Base-by-base conservation (phyloP, 2,888 invertebrate species). In the Cotesia congregata region DNA sequence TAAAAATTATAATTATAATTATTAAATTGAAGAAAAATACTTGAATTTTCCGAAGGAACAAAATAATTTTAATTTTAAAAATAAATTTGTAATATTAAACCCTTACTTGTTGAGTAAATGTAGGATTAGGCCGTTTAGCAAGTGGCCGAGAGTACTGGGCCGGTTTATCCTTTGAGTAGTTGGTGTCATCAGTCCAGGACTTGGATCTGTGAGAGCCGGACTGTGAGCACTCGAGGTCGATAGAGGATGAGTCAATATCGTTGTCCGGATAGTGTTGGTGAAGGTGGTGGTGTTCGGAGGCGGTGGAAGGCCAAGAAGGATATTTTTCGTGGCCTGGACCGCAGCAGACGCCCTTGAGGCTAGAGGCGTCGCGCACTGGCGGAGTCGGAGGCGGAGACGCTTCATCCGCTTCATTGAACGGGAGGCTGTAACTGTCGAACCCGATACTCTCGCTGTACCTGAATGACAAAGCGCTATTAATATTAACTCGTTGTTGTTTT, bases 311-410 rank as follows among this genome's bases (percentile, higher is more conserved):
- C 94, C 94, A 94, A 78, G 94, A 94, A 1, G 94, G 94, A 86
- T 93, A 94, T 86, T 94, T 94, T 88, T 94, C 94, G 90, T 94
- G 94, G 78, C 93, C 93, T 77, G 93, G 93, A 67, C 93, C 93
- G 90, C 93, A 93, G 83, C 92, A 92, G 84, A 93, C 91, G 82
- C 92, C 92, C 87, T 93, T 93, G 86, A 94, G 91, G 85, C 93
- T 93, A 79, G 93, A 93, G 40, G 93, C 92, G 88, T 94, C 94
- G 82, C 94, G 90, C 69, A 93, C 93, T 65, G 94, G 93, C 50
- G 93, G 92, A 79, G 91, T 91, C 64, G 92, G 92, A 39, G 92
- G 91, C 81, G 92, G 91, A 70, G 91, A 91, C 68, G 90, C 90
- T 80, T 90, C 90, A 88, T 91, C 90, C 84, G 91, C 87, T 75